Evolutionary conservation across 2,888 invertebrate species (phyloP).

Genomic region (Drosophila villosipedis): DNA sequence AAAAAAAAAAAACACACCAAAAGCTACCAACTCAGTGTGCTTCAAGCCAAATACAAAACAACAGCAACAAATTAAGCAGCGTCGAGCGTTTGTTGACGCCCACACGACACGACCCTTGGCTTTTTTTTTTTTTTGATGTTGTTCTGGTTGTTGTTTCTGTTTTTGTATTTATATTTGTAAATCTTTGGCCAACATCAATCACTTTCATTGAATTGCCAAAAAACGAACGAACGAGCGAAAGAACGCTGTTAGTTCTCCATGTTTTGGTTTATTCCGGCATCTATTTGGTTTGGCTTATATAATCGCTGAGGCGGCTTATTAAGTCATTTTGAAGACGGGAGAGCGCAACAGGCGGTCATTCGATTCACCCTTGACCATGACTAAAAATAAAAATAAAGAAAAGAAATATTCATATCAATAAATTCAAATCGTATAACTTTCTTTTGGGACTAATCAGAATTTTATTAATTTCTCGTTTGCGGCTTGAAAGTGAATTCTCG

Average conservation of each 20-base stretch:
- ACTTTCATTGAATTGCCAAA: slow-evolving; percentile 77
- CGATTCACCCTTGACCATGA: slow-evolving; percentile 55
- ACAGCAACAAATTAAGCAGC: slow-evolving; percentile 44
- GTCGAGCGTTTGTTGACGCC: slow-evolving; percentile 49
- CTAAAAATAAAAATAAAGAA: slow-evolving; percentile 4
- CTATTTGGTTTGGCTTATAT: slow-evolving; percentile 43
- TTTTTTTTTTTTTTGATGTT: slow-evolving; percentile 16
- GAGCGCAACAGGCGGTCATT: slow-evolving; percentile 40
- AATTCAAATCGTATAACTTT: slow-evolving; percentile 49
- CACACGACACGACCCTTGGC: slow-evolving; percentile 62
- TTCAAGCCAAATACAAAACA: slow-evolving; percentile 23
- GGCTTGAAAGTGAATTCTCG: slow-evolving; percentile 65
- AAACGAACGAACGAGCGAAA: slow-evolving; percentile 6
- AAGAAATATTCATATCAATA: slow-evolving; percentile 43
- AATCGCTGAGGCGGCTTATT: slow-evolving; percentile 63
- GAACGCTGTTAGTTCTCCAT: neutral
- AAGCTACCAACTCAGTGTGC: slow-evolving; percentile 26
- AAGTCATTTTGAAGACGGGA: slow-evolving; percentile 62
- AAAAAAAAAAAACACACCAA: neutral
- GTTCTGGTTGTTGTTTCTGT: slow-evolving; percentile 8
- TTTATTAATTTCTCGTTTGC: slow-evolving; percentile 39
- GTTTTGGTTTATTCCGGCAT: slow-evolving; percentile 3
- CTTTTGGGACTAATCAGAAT: slow-evolving; percentile 48
- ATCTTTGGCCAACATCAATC: slow-evolving; percentile 74
- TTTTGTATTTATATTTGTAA: slow-evolving; percentile 9